These are phyloP conservation scores for Drosophila paranaensis DNA, from an alignment of 2,888 invertebrate genomes.

Conservation along the genomic window DNA sequence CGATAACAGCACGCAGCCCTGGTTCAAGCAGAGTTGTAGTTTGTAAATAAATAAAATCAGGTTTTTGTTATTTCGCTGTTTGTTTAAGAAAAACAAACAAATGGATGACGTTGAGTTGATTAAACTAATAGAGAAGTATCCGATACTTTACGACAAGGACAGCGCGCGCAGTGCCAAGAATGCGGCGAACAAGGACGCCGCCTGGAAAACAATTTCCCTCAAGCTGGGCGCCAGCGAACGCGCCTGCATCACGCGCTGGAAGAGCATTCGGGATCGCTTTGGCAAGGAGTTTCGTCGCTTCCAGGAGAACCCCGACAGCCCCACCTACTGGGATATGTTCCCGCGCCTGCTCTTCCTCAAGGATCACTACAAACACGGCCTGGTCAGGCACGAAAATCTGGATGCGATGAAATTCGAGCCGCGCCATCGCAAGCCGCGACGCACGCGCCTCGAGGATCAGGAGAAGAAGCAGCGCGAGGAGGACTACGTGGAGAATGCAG, in stretches of 20 bases:
- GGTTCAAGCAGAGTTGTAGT: conserved; percentile 2
- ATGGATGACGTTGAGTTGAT: conserved; percentile 74
- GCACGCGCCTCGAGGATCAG: conserved; percentile 29
- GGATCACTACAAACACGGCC: conserved; percentile 81
- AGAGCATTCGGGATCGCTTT: conserved; percentile 80
- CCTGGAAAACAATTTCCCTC: conserved; percentile 74
- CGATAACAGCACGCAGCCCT: conserved; percentile 22
- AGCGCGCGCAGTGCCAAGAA: conserved; percentile 71
- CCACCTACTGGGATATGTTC: conserved; percentile 81
- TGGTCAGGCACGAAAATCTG: conserved; percentile 67
- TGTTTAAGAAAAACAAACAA: conserved; percentile 31
- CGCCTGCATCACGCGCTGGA: conserved; percentile 82
- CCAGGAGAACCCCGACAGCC: conserved; percentile 73
- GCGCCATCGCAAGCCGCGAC: conserved; percentile 49
- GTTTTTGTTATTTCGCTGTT: conserved; percentile 20
- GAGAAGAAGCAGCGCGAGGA: conserved; percentile 38
- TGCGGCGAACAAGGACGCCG: conserved; percentile 73
- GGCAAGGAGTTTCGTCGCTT: conserved; percentile 80
- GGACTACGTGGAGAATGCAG: conserved; percentile 46
- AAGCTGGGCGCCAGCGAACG: conserved; percentile 77
- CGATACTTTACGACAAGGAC: conserved; percentile 80
- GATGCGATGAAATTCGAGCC: conserved; percentile 73
- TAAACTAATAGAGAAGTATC: conserved; percentile 70
- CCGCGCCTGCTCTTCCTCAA: conserved; percentile 77
- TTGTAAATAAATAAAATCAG: conserved; percentile 34